phyloP scores from a whole-genome alignment of 23 tunicate genomes.

The Ciona savignyi region DNA sequence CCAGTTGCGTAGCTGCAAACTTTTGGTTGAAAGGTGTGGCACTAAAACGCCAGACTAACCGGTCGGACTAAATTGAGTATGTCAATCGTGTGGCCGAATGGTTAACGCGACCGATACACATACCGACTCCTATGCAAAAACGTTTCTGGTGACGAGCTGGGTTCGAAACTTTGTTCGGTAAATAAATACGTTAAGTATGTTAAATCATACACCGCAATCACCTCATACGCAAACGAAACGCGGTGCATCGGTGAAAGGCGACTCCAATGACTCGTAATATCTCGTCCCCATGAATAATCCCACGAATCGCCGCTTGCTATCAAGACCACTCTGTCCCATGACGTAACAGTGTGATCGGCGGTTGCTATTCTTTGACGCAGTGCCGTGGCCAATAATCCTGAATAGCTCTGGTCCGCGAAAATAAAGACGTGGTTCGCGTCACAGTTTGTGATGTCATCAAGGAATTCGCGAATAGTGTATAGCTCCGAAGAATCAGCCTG shows the following conservation, averaged over 20 bases:
- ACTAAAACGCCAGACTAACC: too few relatives aligned
- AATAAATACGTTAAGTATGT: too few relatives aligned
- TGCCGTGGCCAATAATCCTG: slow-evolving; percentile 18
- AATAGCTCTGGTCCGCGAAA: slow-evolving; percentile 77
- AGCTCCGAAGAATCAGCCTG: slow-evolving; percentile 38
- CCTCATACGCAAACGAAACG: slow-evolving; percentile 39
- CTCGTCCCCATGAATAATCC: slow-evolving; percentile 41
- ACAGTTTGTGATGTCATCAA: slow-evolving; percentile 40
- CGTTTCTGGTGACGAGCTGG: too few relatives aligned
- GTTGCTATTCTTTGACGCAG: slow-evolving; percentile 14
- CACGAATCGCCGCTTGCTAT: slow-evolving; percentile 30
- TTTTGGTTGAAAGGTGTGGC: too few relatives aligned
- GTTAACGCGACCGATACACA: too few relatives aligned
- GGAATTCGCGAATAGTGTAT: slow-evolving; percentile 30
- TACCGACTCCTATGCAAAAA: too few relatives aligned
- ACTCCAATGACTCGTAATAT: slow-evolving; percentile 43
- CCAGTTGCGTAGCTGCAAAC: too few relatives aligned
- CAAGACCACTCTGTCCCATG: slow-evolving; percentile 40
- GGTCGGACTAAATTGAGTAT: too few relatives aligned
- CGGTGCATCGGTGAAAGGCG: slow-evolving; percentile 12
- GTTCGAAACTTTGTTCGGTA: too few relatives aligned
- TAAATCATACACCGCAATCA: too few relatives aligned
- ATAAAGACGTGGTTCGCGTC: slow-evolving; percentile 51
- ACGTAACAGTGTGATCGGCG: not conserved
- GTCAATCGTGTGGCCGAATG: too few relatives aligned